Percentiles rank a stretch among this genome's conserved stretches.
phyloP scores from a whole-genome alignment of 1,140 invertebrate genomes.

The Microplitis demolitor region DNA sequence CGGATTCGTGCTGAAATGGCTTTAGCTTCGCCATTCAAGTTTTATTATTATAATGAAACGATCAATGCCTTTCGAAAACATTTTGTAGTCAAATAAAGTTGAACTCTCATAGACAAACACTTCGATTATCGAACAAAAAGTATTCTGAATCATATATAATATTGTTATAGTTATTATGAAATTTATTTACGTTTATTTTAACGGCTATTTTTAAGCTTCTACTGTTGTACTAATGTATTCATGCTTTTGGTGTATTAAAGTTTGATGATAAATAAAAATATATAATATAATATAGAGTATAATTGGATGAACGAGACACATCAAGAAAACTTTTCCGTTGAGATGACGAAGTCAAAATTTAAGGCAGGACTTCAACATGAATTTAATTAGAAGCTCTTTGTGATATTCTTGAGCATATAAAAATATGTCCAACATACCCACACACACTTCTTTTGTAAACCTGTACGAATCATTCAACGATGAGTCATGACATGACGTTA shows the following conservation, averaged over 20 bases:
- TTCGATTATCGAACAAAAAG: too few relatives aligned
- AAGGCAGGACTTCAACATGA: not conserved
- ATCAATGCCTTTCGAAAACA: not conserved
- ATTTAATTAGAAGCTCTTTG: slow-evolving; percentile 29
- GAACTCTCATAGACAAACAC: too few relatives aligned
- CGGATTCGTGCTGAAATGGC: slow-evolving; percentile 5
- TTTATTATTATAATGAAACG: not conserved
- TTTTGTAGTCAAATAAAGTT: not conserved
- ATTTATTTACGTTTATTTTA: too few relatives aligned
- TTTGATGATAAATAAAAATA: too few relatives aligned
- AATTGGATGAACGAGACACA: not conserved
- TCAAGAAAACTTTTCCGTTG: not conserved
- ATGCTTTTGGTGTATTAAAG: too few relatives aligned
- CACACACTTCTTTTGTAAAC: not conserved
- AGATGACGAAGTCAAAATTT: not conserved
- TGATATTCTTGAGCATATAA: slow-evolving; percentile 3
- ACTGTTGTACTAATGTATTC: too few relatives aligned
- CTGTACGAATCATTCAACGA: not conserved
- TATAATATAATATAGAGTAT: not conserved
- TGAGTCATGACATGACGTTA: slow-evolving; percentile 10
- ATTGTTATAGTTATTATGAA: too few relatives aligned
- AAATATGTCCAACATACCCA: not conserved
- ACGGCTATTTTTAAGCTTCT: too few relatives aligned
- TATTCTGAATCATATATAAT: too few relatives aligned
- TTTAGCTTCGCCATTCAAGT: not conserved